Evolutionary conservation across 2,888 invertebrate genomes (phyloP), one percentile per base, ranked within the genome.

Genomic region (Sthenelais limicola): DNA sequence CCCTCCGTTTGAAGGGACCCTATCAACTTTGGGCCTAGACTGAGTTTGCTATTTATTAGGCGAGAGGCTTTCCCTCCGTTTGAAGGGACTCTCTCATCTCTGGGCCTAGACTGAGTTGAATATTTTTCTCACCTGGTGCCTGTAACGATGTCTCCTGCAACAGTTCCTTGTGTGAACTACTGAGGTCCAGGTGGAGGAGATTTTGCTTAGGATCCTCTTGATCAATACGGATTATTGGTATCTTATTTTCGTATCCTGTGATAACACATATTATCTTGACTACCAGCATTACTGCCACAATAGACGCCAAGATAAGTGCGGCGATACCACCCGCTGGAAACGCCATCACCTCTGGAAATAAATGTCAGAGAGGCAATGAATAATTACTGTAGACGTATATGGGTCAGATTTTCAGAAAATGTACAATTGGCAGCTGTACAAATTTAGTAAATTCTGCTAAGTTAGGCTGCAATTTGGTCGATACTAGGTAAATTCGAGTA

Each of bases 251-350:
- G 28, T 76, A 74, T 26, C 78, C 78, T n/a, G 75, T 73, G 18
- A 77, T n/a, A 32, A 78, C 73, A 47, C 77, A 77, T 48, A 75
- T 68, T 26, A 78, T 38, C 70, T 78, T 78, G 33, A 73, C 73
- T 21, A 73, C 24, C 12, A 79, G 48, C 77, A 79, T 74, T 12
- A 75, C 54, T 26, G 75, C 56, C 28, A 79, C 73, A 28, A 79
- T 62, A 15, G 68, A 51, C 30, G 62, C 52, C 18, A 78, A 70
- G 35, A 78, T 71, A 2, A 78, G 51, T 5, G 76, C 77, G 1
- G 78, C 76, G 7, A 78, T 78, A 3, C 72, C 74, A 3, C 78
- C 76, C 35, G 76, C 77, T 1, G 78, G 77, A 62, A 78, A 77
- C 3, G 76, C 68, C n/a, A 78, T 73, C 51, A 77, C 38, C 48